Conservation (phyloP, 2,113 vertebrate species). For the Pseudopipra pipra region DNA sequence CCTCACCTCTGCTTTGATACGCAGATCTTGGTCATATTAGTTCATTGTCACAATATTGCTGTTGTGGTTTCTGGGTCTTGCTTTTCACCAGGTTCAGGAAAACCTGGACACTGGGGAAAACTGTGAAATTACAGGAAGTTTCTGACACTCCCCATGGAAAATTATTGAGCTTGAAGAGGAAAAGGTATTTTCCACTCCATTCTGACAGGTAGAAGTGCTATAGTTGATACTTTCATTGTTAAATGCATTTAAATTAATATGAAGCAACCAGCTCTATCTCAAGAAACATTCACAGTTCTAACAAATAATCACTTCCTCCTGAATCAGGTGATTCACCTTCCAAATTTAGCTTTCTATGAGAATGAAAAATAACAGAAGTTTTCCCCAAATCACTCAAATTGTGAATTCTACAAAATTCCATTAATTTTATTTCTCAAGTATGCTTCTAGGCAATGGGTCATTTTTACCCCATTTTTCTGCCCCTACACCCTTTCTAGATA, state of each 20-base stretch:
- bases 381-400: neutral
- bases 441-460: neutral
- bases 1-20: neutral
- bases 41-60: neutral
- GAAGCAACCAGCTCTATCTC: neutral
- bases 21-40: neutral
- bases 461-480: neutral
- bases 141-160: neutral
- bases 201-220: neutral
- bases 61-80: neutral
- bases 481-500: neutral
- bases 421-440: neutral
- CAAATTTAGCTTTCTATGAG: neutral
- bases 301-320: neutral
- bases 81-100: neutral
- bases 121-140: neutral
- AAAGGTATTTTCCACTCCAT: neutral
- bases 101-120: neutral
- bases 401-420: neutral
- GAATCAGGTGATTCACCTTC: neutral
- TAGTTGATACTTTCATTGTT: neutral
- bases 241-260: neutral
- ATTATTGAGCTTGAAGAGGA: neutral
- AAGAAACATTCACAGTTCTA: neutral
- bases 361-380: neutral